Evolutionary conservation across 2,797 vertebrate genomes (phyloP).

Genomic region (Bufotes viridis): DNA sequence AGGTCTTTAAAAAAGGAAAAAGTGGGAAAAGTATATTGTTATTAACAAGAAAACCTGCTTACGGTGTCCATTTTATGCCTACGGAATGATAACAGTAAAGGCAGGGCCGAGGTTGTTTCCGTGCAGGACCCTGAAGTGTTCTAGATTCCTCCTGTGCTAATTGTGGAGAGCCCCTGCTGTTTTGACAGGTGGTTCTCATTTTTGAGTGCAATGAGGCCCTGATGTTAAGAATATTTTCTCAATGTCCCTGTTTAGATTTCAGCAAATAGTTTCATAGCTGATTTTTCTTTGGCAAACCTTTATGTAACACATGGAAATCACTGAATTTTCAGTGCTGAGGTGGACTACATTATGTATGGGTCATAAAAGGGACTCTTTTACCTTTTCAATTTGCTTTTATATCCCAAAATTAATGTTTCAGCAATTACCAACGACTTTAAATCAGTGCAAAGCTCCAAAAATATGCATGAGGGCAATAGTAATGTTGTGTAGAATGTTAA

Average conservation of each 20-base stretch:
- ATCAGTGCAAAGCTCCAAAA: background rate
- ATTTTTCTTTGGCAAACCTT: background rate
- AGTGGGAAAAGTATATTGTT: background rate
- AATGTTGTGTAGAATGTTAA: background rate
- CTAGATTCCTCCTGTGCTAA: constrained; percentile 26
- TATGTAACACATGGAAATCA: background rate
- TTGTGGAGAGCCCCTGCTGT: constrained; percentile 41
- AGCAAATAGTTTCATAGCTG: background rate
- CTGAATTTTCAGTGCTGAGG: background rate
- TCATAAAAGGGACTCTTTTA: background rate
- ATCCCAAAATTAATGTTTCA: background rate
- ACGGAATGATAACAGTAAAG: background rate
- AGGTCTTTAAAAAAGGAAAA: background rate
- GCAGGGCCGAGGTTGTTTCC: background rate
- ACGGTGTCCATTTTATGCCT: background rate
- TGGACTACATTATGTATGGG: background rate
- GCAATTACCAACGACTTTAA: background rate
- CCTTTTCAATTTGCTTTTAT: background rate
- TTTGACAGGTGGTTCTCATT: constrained; percentile 53
- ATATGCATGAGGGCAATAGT: background rate
- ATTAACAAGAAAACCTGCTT: background rate
- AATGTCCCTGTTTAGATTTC: constrained; percentile 31
- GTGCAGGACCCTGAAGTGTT: background rate
- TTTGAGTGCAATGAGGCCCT: constrained; percentile 28
- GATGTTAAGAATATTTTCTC: constrained; percentile 20